Base-by-base conservation (phyloP, 2,888 invertebrate genomes). In the Oligia strigilis region DNA sequence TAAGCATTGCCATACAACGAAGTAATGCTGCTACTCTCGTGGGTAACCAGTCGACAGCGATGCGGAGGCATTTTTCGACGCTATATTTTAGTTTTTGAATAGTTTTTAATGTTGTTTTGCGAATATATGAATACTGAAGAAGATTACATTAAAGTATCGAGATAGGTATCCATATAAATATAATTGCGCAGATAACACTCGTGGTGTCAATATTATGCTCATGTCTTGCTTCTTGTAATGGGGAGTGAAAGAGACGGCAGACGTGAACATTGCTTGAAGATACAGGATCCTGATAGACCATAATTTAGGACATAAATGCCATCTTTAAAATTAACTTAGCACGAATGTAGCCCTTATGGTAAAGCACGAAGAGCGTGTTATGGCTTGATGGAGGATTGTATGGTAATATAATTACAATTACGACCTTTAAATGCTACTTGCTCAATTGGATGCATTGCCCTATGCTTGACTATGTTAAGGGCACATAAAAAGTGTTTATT, bases 381-480 rank as follows among this genome's bases (percentile, higher is more conserved):
- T 84, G 29, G 64, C 69, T 49, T 79, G 82, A 78, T 78, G 62
- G 69, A 76, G 60, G 58, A 75, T 85, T 86, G 84, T 70, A 85
- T 86, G 79, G 72, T 72, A 82, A 82, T 82, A 72, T 79, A 72
- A 76, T 65, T 71, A 80, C 79, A 77, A 46, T 72, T 71, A 58
- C 75, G 89, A 90, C 91, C 88, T 92, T 91, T 92, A 91, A 92
- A 92, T 90, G 91, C 88, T 91, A 90, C 88, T 92, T 91, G 91
- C 77, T 84, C 86, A 79, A 87, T 90, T 87, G 73, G 86, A 89
- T 91, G 80, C 85, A 84, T 79, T 89, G 87, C 81, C 85, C 83
- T 84, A 62, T 81, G 75, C 78, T 81, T 83, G 83, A 83, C 75
- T 84, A 84, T 81, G 74, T 72, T 70, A 65, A 65, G 29, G n/a